phyloP scores from a whole-genome alignment of 2,888 invertebrate species.

The Mesorhabditis sp. region DNA sequence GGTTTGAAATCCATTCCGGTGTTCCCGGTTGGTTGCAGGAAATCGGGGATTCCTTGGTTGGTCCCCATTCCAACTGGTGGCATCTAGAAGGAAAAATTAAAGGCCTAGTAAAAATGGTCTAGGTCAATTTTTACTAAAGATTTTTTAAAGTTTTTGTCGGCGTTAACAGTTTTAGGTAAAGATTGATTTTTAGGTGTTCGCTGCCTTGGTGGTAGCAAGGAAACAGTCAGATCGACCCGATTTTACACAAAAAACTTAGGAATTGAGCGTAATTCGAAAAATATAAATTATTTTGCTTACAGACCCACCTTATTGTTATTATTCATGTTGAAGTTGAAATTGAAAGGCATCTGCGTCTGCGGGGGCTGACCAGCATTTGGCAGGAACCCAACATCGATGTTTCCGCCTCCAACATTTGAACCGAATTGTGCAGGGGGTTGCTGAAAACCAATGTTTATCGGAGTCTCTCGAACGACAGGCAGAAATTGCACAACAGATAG shows the following conservation, averaged over 20 bases:
- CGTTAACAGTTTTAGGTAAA: too few species aligned
- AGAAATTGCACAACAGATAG: not conserved
- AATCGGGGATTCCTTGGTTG: not conserved
- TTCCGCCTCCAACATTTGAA: not conserved
- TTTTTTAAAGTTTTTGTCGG: too few species aligned
- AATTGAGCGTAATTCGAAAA: too few species aligned
- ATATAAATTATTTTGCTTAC: too few species aligned
- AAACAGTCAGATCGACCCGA: too few species aligned
- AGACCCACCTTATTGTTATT: not conserved
- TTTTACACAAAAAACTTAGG: too few species aligned
- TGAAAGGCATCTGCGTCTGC: conserved; percentile 2
- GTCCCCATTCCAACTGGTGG: too few species aligned
- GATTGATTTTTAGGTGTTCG: too few species aligned
- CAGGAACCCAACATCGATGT: not conserved
- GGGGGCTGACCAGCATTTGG: conserved; percentile 3
- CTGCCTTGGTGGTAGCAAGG: too few species aligned
- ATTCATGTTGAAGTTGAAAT: conserved; percentile 5
- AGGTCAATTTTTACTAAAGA: too few species aligned
- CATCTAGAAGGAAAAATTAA: too few species aligned
- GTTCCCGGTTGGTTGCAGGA: not conserved
- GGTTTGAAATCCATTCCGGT: not conserved
- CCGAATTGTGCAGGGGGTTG: not conserved
- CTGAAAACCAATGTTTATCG: not conserved
- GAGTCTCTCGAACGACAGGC: not conserved
- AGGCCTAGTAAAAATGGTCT: too few species aligned